Percentiles rank a stretch among this genome's conserved stretches.
Conservation (phyloP, 2,797 vertebrate genomes). For the Neosilurus hyrtlii region DNA sequence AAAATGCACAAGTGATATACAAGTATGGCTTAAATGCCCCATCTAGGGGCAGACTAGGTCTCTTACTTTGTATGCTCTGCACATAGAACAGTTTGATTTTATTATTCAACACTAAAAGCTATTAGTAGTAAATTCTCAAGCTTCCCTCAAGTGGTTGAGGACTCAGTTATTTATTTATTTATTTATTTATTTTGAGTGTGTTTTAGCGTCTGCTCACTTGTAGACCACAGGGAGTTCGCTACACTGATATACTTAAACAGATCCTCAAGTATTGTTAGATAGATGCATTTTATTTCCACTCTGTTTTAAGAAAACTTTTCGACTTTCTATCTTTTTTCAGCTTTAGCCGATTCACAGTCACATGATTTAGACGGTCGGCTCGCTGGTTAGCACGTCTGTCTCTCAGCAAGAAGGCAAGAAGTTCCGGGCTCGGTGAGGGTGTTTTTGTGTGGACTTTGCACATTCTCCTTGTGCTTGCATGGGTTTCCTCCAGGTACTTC, state of each 20-base stretch:
- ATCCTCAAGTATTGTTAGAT: neutral
- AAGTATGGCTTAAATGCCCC: conserved; percentile 48
- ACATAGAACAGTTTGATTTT: conserved; percentile 9
- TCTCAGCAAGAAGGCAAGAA: too few relatives aligned
- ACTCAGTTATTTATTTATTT: neutral
- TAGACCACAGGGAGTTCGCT: neutral
- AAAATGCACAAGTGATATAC: conserved; percentile 30
- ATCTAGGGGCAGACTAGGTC: conserved; percentile 47
- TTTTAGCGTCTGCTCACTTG: neutral
- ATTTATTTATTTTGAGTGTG: neutral
- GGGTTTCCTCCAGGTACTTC: too few relatives aligned
- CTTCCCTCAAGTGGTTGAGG: conserved; percentile 9
- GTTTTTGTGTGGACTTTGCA: too few relatives aligned
- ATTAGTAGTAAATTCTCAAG: conserved; percentile 7
- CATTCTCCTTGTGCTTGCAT: too few relatives aligned
- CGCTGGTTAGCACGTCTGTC: too few relatives aligned
- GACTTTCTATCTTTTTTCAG: neutral
- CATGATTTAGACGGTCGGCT: neutral
- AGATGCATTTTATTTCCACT: neutral
- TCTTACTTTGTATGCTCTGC: conserved; percentile 1
- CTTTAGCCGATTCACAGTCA: neutral
- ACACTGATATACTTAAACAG: neutral
- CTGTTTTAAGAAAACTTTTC: neutral
- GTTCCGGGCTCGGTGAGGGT: too few relatives aligned
- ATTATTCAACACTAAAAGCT: conserved; percentile 10